Evolutionary conservation across 2,888 invertebrate species (phyloP).

Genomic region (Auanema sp.): DNA sequence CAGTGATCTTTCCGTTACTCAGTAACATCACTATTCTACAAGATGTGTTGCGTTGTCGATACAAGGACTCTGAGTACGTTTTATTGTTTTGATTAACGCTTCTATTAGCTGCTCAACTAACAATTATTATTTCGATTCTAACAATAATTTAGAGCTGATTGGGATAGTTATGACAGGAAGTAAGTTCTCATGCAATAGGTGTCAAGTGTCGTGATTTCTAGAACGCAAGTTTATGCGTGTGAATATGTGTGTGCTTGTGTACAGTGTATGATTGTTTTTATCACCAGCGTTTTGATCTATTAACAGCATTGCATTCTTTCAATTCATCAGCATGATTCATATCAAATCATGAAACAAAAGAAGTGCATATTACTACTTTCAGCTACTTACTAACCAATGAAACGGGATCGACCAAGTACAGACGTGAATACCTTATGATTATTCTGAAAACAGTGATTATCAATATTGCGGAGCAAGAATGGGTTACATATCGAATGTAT

Average conservation of each 20-base stretch:
- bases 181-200: constrained; percentile 1
- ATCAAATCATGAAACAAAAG: no score
- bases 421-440: constrained; percentile 27
- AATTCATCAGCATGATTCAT: constrained; percentile 16
- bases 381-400: constrained; percentile 4
- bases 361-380: constrained; percentile 1
- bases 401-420: constrained; percentile 12
- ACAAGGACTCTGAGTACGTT: constrained; percentile 23
- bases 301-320: not conserved
- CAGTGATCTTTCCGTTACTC: constrained; percentile 48
- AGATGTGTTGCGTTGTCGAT: constrained; percentile 39
- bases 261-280: constrained; percentile 2
- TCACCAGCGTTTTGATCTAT: not conserved
- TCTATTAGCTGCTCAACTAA: not conserved
- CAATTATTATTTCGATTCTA: no score
- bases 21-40: constrained; percentile 44
- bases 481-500: constrained; percentile 56
- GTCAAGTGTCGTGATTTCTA: not conserved
- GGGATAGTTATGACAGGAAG: not conserved
- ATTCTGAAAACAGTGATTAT: constrained; percentile 28
- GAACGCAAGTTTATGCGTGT: no score
- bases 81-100: not conserved
- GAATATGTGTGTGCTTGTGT: not conserved
- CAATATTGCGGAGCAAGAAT: constrained; percentile 57
- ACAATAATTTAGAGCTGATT: no score